Conservation (phyloP, 2,888 invertebrate species). For the Sminthurinus aureus region DNA sequence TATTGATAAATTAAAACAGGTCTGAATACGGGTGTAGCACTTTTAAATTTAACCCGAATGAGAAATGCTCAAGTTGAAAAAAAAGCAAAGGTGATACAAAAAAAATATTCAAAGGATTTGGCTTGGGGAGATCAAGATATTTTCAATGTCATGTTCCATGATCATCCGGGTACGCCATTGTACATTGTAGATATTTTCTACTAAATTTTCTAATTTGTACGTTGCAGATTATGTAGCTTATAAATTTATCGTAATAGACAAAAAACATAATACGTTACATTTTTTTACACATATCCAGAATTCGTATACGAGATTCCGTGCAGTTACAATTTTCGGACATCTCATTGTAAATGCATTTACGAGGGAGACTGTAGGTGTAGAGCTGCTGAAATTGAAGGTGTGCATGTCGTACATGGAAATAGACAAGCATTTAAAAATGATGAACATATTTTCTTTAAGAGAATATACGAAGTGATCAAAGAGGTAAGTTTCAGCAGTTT, state of each 20-base stretch:
- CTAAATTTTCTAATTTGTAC: too few relatives aligned
- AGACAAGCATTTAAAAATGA: slow-evolving; percentile 76
- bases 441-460: background rate
- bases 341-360: slow-evolving; percentile 95
- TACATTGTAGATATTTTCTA: too few relatives aligned
- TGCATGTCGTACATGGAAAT: slow-evolving; percentile 88
- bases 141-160: slow-evolving; percentile 88
- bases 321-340: slow-evolving; percentile 89
- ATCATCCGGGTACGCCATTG: slow-evolving; percentile 75
- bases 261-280: too few relatives aligned
- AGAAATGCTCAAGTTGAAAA: slow-evolving; percentile 61
- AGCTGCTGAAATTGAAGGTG: slow-evolving; percentile 74
- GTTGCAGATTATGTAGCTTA: too few relatives aligned
- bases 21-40: slow-evolving; percentile 9
- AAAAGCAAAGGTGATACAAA: slow-evolving; percentile 83
- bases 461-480: background rate
- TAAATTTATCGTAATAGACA: too few relatives aligned
- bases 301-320: slow-evolving; percentile 83
- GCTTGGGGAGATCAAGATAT: slow-evolving; percentile 98
- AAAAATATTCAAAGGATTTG: slow-evolving; percentile 83
- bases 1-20: too few relatives aligned
- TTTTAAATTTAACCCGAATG: slow-evolving; percentile 29
- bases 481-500: background rate
- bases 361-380: slow-evolving; percentile 67
- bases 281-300: slow-evolving; percentile 64